phyloP scores from a whole-genome alignment of 53 echinoderm and acorn worm genomes.

The Apostichopus leukothele region DNA sequence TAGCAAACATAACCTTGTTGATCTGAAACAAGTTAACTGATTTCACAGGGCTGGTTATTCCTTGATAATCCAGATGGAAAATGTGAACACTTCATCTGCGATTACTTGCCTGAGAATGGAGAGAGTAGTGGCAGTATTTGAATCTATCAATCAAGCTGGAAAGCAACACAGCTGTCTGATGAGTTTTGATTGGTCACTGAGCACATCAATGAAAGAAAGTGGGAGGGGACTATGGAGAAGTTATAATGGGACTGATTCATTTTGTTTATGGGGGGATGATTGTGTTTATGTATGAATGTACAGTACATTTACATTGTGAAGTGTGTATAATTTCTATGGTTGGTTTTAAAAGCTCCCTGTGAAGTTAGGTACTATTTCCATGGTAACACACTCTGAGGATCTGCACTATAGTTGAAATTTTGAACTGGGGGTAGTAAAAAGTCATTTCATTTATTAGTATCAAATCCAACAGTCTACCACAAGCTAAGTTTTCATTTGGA shows the following conservation, averaged over 20 bases:
- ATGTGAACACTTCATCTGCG: neutral
- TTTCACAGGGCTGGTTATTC: neutral
- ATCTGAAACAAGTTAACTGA: neutral
- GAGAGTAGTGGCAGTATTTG: neutral
- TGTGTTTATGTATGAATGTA: neutral
- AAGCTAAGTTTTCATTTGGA: too few relatives aligned
- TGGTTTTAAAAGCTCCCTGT: too few relatives aligned
- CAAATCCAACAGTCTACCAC: too few relatives aligned
- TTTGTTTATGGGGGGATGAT: neutral
- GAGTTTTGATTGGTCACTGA: slow-evolving; percentile 29
- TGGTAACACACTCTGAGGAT: too few relatives aligned
- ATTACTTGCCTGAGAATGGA: too few relatives aligned
- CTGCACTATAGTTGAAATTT: too few relatives aligned
- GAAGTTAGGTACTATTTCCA: too few relatives aligned
- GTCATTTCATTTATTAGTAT: too few relatives aligned
- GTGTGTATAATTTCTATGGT: too few relatives aligned
- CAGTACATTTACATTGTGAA: too few relatives aligned
- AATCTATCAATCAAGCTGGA: slow-evolving; percentile 21
- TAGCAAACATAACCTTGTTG: too few relatives aligned
- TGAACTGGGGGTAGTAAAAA: too few relatives aligned
- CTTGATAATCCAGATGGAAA: neutral
- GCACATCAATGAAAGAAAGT: neutral
- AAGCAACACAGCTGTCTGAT: neutral
- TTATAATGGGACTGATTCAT: slow-evolving; percentile 8
- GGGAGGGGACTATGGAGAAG: slow-evolving; percentile 12